Percentiles rank a stretch among this genome's conserved stretches.
Conservation (phyloP, 2,888 invertebrate genomes). For the Holacanthella duospinosa region DNA sequence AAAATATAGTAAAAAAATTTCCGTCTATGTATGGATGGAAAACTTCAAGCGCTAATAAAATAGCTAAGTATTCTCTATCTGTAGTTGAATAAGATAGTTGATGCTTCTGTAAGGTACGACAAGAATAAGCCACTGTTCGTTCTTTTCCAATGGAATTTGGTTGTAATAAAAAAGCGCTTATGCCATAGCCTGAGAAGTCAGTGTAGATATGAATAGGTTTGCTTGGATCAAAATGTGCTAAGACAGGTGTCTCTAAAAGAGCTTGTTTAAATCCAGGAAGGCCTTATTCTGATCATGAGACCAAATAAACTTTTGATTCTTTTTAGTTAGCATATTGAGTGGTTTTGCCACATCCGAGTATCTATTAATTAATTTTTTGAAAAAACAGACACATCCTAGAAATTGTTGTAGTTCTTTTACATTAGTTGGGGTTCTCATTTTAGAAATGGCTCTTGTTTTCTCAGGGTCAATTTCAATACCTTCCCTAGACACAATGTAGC, state of each 20-base stretch:
- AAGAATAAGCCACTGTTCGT: slow-evolving; percentile 7
- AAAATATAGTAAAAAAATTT: slow-evolving; percentile 4
- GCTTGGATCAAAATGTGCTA: not conserved
- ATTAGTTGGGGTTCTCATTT: slow-evolving; percentile 1
- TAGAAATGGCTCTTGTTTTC: slow-evolving; percentile 4
- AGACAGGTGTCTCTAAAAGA: not conserved
- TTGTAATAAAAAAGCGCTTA: slow-evolving; percentile 5
- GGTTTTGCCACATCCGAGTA: slow-evolving; percentile 6
- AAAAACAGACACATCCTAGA: slow-evolving; percentile 5
- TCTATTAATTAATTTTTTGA: not conserved
- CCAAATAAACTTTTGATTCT: slow-evolving; percentile 4
- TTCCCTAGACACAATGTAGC: slow-evolving; percentile 6
- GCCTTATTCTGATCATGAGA: not conserved
- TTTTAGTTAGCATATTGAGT: not conserved
- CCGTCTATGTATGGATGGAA: slow-evolving; percentile 9
- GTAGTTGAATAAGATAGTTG: not conserved
- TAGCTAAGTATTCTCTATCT: slow-evolving; percentile 9
- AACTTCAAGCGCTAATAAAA: not conserved
- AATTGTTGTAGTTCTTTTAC: not conserved
- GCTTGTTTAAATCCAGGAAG: slow-evolving; percentile 4
- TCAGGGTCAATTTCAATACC: slow-evolving; percentile 6
- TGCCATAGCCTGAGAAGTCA: not conserved
- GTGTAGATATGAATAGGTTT: not conserved
- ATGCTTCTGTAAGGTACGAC: not conserved
- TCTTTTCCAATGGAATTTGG: not conserved